These are phyloP conservation scores for Clanis bilineata DNA, from an alignment of 2,888 invertebrate species.

Conservation along the genomic window DNA sequence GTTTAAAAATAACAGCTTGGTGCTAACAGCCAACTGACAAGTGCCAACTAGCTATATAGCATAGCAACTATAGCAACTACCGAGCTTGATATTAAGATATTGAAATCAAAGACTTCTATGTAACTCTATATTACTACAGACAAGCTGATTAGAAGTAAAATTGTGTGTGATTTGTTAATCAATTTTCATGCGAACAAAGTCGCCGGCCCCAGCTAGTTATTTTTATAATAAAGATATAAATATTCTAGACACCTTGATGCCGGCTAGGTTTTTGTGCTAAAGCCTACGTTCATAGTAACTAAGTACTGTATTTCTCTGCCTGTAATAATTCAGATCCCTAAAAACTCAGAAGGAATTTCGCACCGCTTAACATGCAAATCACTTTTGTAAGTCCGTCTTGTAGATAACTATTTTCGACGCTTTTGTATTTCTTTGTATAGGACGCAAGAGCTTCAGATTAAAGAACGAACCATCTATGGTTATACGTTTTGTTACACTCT, in stretches of 20 bases:
- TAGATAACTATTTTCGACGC: conserved; percentile 27
- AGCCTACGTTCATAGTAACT: not conserved
- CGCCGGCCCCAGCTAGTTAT: too few species aligned
- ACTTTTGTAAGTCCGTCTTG: conserved; percentile 43
- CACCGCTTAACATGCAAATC: conserved; percentile 52
- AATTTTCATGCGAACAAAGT: too few species aligned
- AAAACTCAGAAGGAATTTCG: conserved; percentile 29
- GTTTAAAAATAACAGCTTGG: not conserved
- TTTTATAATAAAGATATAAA: too few species aligned
- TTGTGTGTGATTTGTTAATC: too few species aligned
- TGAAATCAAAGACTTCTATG: too few species aligned
- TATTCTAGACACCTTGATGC: not conserved
- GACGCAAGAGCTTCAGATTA: not conserved
- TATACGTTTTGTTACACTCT: not conserved
- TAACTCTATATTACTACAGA: too few species aligned
- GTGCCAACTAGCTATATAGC: too few species aligned
- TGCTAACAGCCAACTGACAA: too few species aligned
- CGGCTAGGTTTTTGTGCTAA: not conserved
- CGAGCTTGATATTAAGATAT: too few species aligned
- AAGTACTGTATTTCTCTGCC: too few species aligned
- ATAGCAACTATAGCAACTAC: too few species aligned
- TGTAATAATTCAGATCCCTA: not conserved
- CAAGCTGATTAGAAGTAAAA: too few species aligned
- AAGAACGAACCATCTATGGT: not conserved
- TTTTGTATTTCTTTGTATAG: conserved; percentile 41